Percentiles rank a stretch among this genome's conserved stretches.
These are phyloP conservation scores for Gandaritis pyraliata DNA, from an alignment of 2,888 invertebrate species.

Conservation along the genomic window DNA sequence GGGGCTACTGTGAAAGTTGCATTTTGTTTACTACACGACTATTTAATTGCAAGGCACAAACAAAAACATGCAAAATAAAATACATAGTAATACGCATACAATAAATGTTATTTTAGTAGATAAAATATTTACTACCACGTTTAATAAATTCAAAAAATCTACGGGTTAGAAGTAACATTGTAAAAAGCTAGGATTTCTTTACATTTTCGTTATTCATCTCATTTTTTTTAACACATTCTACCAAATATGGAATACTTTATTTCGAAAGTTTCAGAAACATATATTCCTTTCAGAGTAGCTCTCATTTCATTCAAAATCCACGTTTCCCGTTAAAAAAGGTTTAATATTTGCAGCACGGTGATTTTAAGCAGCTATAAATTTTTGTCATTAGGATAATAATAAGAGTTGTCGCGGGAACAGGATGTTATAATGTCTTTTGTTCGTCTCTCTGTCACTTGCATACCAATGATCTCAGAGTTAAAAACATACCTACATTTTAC, in stretches of 20 bases:
- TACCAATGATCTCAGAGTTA: constrained; percentile 70
- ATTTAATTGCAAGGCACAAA: too few species aligned
- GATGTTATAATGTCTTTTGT: constrained; percentile 83
- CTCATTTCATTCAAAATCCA: constrained; percentile 43
- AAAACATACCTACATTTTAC: constrained; percentile 61
- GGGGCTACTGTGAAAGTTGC: constrained; percentile 19
- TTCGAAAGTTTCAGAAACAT: neutral
- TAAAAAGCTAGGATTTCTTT: too few species aligned
- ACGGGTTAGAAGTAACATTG: too few species aligned
- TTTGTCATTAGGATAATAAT: constrained; percentile 82
- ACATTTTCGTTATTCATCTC: too few species aligned
- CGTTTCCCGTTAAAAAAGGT: constrained; percentile 63
- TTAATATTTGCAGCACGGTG: constrained; percentile 79
- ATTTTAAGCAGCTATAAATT: constrained; percentile 82
- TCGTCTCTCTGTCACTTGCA: constrained; percentile 72
- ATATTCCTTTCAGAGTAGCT: constrained; percentile 31
- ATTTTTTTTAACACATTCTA: too few species aligned
- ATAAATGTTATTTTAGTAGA: too few species aligned
- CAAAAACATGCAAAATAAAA: too few species aligned
- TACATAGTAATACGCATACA: too few species aligned
- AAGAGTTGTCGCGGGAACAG: constrained; percentile 78
- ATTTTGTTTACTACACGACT: neutral
- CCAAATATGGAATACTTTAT: too few species aligned
- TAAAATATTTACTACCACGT: too few species aligned
- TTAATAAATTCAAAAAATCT: too few species aligned